Percentiles rank a stretch among this genome's conserved stretches.
Evolutionary conservation across 2,113 vertebrate species (phyloP).

Genomic region (Sphaerodactylus townsendi): DNA sequence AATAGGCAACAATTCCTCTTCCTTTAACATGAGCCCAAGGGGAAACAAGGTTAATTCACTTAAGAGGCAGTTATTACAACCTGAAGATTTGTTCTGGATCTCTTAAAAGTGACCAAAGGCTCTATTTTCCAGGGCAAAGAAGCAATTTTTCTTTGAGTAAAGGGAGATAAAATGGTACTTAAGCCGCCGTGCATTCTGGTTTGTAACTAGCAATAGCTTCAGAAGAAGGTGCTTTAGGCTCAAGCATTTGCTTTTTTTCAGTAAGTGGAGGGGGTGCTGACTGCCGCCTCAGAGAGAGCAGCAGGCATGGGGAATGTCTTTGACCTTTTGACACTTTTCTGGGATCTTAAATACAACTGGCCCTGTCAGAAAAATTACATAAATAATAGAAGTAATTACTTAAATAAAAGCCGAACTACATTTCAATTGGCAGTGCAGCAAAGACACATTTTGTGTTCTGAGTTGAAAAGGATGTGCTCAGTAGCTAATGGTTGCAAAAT

Average conservation of each 20-base stretch:
- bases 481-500: constrained; percentile 47
- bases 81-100: not conserved
- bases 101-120: constrained; percentile 27
- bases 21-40: constrained; percentile 21
- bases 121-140: constrained; percentile 18
- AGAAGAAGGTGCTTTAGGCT: not conserved
- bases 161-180: not conserved
- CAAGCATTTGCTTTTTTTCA: not conserved
- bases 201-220: constrained; percentile 1
- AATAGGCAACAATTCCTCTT: constrained; percentile 23
- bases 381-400: not conserved
- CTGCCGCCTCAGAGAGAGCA: not conserved
- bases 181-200: not conserved
- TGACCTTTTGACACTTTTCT: not conserved
- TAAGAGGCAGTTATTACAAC: constrained; percentile 42
- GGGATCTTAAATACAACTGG: not conserved
- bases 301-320: not conserved
- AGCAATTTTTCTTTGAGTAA: constrained; percentile 14
- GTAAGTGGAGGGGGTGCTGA: not conserved
- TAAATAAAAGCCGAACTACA: constrained; percentile 13
- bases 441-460: constrained; percentile 37
- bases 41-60: constrained; percentile 27
- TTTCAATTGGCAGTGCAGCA: constrained; percentile 4
- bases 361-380: constrained; percentile 2
- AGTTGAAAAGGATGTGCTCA: constrained; percentile 42